Percentiles rank a stretch among this genome's conserved stretches.
Evolutionary conservation across 2,888 invertebrate species (phyloP).

Genomic region (Cremastinae sp.): DNA sequence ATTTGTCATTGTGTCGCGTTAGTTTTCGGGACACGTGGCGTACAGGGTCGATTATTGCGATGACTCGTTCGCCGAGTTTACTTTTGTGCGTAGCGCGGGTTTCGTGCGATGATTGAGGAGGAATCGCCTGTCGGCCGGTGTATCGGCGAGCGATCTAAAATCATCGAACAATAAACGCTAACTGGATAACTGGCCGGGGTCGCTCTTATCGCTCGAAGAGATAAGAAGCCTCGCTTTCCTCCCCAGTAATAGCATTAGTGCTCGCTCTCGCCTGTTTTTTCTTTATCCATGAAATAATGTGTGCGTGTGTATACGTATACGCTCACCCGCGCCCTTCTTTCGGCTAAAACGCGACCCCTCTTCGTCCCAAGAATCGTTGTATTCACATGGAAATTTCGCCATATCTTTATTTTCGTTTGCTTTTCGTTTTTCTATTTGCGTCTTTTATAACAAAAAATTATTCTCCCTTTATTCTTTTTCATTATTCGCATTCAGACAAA

Average conservation of each 20-base stretch:
- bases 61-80: conserved; percentile 49
- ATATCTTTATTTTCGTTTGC: conserved; percentile 63
- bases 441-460: too few species aligned
- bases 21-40: conserved; percentile 58
- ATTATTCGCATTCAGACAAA: too few species aligned
- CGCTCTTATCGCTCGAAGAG: conserved; percentile 70
- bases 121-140: conserved; percentile 35
- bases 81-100: conserved; percentile 9
- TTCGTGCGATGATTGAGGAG: conserved; percentile 23
- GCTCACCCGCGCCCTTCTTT: conserved; percentile 49
- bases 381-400: conserved; percentile 79
- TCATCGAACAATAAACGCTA: conserved; percentile 78
- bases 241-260: conserved; percentile 77
- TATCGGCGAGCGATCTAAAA: conserved; percentile 74
- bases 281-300: conserved; percentile 74
- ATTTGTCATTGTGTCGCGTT: conserved; percentile 72
- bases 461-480: too few species aligned
- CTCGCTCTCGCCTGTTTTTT: conserved; percentile 44
- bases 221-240: conserved; percentile 68
- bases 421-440: background rate
- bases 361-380: conserved; percentile 70
- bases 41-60: conserved; percentile 53
- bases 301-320: conserved; percentile 70
- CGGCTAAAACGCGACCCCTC: conserved; percentile 53
- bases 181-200: conserved; percentile 78